Evolutionary conservation across 2,113 vertebrate species (phyloP).

Genomic region (Corythornis madagascariensis): DNA sequence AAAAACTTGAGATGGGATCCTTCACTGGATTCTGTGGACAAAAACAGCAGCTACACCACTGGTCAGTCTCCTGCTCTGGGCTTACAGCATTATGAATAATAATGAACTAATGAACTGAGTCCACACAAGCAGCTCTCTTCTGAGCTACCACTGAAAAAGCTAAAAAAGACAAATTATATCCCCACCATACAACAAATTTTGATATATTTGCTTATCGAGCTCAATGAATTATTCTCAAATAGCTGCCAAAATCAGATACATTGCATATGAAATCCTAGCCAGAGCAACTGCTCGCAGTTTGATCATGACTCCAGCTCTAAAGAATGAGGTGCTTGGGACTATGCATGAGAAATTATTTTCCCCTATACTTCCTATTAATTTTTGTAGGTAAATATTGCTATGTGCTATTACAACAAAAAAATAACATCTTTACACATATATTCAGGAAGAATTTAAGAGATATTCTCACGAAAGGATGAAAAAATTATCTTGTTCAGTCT

Average conservation of each 20-base stretch:
- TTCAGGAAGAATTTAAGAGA: constrained; percentile 10
- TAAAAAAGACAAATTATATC: neutral
- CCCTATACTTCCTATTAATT: neutral
- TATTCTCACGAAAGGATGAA: neutral
- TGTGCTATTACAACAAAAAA: neutral
- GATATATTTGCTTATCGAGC: neutral
- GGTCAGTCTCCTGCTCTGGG: neutral
- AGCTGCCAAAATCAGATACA: neutral
- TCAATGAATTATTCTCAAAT: neutral
- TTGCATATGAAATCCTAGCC: neutral
- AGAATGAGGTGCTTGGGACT: neutral
- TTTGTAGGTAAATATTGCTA: neutral
- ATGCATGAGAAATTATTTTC: neutral
- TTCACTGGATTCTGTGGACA: neutral
- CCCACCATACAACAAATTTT: neutral
- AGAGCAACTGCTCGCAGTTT: neutral
- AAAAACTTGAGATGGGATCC: neutral
- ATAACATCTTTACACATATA: neutral
- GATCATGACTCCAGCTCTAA: neutral
- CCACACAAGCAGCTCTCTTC: neutral
- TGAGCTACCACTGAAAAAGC: neutral
- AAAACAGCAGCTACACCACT: neutral
- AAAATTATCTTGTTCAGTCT: constrained; percentile 32
- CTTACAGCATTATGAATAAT: neutral
- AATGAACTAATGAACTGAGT: neutral